Percentiles rank a stretch among this genome's conserved stretches.
These are phyloP conservation scores for Caenorhabditis sinica DNA, from an alignment of 2,888 invertebrate genomes.

Conservation along the genomic window DNA sequence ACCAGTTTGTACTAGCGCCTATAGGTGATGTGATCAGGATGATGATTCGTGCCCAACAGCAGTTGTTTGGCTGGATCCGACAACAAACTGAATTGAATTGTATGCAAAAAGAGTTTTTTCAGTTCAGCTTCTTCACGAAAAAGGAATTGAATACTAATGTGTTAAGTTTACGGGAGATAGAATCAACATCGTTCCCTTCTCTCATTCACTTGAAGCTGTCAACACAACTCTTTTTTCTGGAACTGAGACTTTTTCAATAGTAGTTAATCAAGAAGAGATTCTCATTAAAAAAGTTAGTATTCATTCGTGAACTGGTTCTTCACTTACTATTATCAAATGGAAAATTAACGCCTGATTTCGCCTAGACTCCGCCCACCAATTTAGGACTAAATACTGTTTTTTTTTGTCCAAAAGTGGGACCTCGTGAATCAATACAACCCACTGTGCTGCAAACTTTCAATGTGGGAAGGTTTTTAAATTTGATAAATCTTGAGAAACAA, in stretches of 20 bases:
- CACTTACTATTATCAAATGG: no score
- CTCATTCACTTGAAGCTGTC: conserved; percentile 16
- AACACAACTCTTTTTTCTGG: conserved; percentile 2
- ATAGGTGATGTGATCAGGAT: conserved; percentile 49
- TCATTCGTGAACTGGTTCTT: no score
- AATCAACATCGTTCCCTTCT: conserved; percentile 19
- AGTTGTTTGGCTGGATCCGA: conserved; percentile 17
- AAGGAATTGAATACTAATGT: conserved; percentile 40
- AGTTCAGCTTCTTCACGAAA: neutral
- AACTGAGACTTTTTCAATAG: neutral
- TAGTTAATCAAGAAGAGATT: neutral
- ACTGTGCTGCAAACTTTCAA: no score
- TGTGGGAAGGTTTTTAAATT: no score
- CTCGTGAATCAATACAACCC: no score
- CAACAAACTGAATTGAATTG: conserved; percentile 44
- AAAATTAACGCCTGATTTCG: no score
- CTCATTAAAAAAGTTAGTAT: no score
- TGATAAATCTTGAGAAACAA: no score
- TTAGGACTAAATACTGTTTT: no score
- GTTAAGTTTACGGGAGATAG: conserved; percentile 27
- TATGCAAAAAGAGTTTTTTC: conserved; percentile 18
- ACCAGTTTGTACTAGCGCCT: conserved; percentile 44
- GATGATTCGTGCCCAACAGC: conserved; percentile 27
- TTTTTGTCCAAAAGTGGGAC: no score
- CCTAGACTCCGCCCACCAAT: no score